Percentiles rank a stretch among this genome's conserved stretches.
phyloP scores from a whole-genome alignment of 2,113 vertebrate genomes.

The Cathartes aura region DNA sequence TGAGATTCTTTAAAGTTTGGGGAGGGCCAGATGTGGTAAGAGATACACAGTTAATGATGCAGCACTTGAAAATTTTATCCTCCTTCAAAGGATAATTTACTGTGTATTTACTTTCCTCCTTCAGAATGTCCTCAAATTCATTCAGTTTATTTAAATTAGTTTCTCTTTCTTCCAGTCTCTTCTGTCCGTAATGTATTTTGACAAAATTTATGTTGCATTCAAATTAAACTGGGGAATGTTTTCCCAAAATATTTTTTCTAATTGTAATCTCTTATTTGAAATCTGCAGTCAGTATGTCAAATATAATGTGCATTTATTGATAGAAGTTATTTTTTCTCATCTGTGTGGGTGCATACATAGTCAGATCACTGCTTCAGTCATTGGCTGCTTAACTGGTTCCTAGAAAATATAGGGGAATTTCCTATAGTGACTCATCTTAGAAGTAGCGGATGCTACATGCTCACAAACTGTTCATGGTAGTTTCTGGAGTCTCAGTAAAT shows the following conservation, averaged over 20 bases:
- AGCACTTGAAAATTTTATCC: background rate
- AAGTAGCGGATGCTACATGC: background rate
- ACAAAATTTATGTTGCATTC: background rate
- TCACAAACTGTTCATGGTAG: background rate
- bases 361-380: background rate
- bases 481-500: background rate
- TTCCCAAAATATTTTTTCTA: background rate
- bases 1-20: background rate
- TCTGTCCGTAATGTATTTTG: background rate
- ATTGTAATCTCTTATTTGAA: background rate
- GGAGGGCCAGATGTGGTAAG: background rate
- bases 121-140: background rate
- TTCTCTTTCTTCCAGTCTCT: background rate
- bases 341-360: background rate
- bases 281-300: background rate
- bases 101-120: background rate
- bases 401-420: conserved; percentile 54
- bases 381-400: conserved; percentile 8
- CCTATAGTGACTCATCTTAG: background rate
- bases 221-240: background rate
- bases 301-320: background rate
- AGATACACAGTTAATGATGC: background rate
- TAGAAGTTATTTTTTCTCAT: background rate
- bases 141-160: background rate
- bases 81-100: too few species aligned